Evolutionary conservation across 2,797 vertebrate genomes (phyloP), one percentile per base, ranked within the genome.

Genomic region (Arnoldichthys spilopterus): DNA sequence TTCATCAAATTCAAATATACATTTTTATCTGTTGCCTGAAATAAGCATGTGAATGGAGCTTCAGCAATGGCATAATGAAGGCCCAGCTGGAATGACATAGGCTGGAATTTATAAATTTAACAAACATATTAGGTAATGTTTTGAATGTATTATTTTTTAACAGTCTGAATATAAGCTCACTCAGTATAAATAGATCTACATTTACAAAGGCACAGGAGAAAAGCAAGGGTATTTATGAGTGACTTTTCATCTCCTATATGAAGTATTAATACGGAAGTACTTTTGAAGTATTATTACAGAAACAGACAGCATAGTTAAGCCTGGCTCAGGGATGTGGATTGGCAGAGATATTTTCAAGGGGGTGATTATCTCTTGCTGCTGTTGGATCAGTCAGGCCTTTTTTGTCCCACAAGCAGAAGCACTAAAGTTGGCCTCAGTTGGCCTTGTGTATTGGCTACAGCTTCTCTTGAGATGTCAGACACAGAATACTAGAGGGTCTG

Each of bases 241-340:
- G 49, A 59, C 0, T 6, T 82, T 45, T 45, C 12, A 45, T 45
- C 43, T 15, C 12, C 13, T 15, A 45, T 45, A 45, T 45, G 12
- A 45, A 45, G 43, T 45, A 45, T 45, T 45, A 13, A 2, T 45
- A 45, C 11, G 12, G 8, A 3, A 37, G 8, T 3, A 37, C n/a
- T n/a, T n/a, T n/a, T n/a, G n/a, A 89, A 88, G 88, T 87, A 85
- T 92, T 89, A 90, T 90, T 89, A 90, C 83, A 83, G 85, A 87
- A 91, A 90, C 87, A 88, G 67, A 72, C 74, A 72, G 72, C 67
- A 67, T 66, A 88, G 74, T 72, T 80, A 58, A 59, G 51, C 68
- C 83, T 76, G 84, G 74, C 88, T 86, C 86, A 80, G 37, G 53
- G 85, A 90, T 95, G 94, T 95, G 92, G 90, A 95, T 93, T 94